phyloP scores from a whole-genome alignment of 2,888 invertebrate species.

The Abrostola triplasia region DNA sequence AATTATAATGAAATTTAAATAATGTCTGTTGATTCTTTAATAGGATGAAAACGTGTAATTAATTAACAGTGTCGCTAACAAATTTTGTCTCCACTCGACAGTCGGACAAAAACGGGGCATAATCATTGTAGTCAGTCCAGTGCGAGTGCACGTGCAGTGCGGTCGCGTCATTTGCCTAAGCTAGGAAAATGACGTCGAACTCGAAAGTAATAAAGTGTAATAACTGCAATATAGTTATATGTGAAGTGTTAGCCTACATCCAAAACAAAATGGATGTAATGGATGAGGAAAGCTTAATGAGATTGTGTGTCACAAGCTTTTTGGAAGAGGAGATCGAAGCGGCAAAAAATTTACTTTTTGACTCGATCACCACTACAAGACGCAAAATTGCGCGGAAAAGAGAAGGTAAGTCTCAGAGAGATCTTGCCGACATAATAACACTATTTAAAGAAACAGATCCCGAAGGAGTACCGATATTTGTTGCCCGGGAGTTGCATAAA shows the following conservation, averaged over 20 bases:
- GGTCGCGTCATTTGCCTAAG: constrained; percentile 2
- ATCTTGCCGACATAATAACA: constrained; percentile 22
- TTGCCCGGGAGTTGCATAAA: constrained; percentile 23
- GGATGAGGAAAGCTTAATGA: too few relatives aligned
- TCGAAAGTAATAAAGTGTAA: constrained; percentile 11
- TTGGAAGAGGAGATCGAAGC: too few relatives aligned
- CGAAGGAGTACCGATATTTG: constrained; percentile 26
- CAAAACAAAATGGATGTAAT: too few relatives aligned
- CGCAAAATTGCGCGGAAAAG: constrained; percentile 19
- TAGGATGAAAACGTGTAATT: constrained; percentile 72
- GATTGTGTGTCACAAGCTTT: too few relatives aligned
- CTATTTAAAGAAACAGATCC: constrained; percentile 16
- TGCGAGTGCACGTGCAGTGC: not conserved
- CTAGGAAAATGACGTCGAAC: constrained; percentile 1
- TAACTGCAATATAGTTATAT: constrained; percentile 5
- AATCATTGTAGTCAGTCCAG: too few relatives aligned
- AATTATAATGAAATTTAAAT: constrained; percentile 58
- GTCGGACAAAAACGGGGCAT: constrained; percentile 78
- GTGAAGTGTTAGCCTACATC: constrained; percentile 6
- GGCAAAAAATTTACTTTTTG: too few relatives aligned
- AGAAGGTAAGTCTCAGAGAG: constrained; percentile 21
- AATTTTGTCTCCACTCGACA: constrained; percentile 82
- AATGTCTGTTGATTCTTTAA: constrained; percentile 58
- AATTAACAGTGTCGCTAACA: constrained; percentile 83
- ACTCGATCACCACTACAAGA: constrained; percentile 20